These are phyloP conservation scores for Noctua comes DNA, from an alignment of 2,888 invertebrate species.

Conservation along the genomic window DNA sequence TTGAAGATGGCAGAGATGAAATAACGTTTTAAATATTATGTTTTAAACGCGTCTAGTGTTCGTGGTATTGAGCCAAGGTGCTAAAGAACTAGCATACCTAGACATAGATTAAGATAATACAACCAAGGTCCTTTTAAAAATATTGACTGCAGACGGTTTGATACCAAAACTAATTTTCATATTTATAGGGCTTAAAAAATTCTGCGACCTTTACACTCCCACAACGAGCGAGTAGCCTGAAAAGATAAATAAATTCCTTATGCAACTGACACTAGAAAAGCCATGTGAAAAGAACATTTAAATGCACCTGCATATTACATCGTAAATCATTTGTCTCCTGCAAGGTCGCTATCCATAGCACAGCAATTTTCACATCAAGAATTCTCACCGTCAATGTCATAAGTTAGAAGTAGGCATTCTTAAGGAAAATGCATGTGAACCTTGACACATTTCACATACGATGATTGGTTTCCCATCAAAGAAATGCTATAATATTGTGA, in stretches of 20 bases:
- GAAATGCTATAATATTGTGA: slow-evolving; percentile 6
- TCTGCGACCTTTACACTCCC: neutral
- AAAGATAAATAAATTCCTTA: too few species aligned
- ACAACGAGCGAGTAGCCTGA: neutral
- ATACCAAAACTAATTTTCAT: neutral
- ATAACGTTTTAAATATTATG: neutral
- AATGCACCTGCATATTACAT: slow-evolving; percentile 1
- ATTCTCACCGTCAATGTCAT: slow-evolving; percentile 40
- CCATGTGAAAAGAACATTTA: neutral
- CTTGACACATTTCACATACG: slow-evolving; percentile 52
- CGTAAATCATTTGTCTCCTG: slow-evolving; percentile 33
- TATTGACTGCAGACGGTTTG: neutral
- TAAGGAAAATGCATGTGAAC: slow-evolving; percentile 67
- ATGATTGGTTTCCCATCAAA: slow-evolving; percentile 40
- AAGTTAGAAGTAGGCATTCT: slow-evolving; percentile 14
- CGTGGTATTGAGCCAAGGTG: neutral
- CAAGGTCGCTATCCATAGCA: neutral
- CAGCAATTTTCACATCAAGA: slow-evolving; percentile 44
- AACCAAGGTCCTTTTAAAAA: neutral
- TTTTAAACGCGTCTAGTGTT: neutral
- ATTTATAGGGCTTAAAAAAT: neutral
- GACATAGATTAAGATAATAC: neutral
- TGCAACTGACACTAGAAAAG: neutral
- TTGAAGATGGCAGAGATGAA: neutral
- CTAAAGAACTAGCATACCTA: neutral